These are phyloP conservation scores for Poecilia latipinna DNA, from an alignment of 2,113 vertebrate genomes.

Conservation along the genomic window DNA sequence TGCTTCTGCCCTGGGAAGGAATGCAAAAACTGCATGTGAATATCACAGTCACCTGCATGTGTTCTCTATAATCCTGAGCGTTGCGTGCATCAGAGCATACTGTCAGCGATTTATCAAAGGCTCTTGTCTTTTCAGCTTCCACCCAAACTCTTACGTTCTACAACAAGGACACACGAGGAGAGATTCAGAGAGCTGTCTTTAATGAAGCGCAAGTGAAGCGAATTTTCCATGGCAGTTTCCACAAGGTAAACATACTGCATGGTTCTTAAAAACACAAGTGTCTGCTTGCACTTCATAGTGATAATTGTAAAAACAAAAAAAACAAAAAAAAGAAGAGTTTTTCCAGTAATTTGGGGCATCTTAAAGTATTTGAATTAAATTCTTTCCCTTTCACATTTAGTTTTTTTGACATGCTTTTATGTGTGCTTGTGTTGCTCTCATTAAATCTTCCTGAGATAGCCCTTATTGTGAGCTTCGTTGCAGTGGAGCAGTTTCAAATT, in stretches of 20 bases:
- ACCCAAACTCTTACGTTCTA: slow-evolving; percentile 95
- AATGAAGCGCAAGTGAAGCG: slow-evolving; percentile 90
- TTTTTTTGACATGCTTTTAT: slow-evolving; percentile 25
- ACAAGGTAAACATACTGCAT: slow-evolving; percentile 88
- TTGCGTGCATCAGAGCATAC: slow-evolving; percentile 51
- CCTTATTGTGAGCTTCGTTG: slow-evolving; percentile 17
- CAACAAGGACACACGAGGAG: slow-evolving; percentile 94
- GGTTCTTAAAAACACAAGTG: neutral
- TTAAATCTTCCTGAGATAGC: slow-evolving; percentile 18
- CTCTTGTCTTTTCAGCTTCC: slow-evolving; percentile 83
- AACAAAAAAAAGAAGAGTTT: neutral
- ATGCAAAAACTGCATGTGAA: slow-evolving; percentile 33
- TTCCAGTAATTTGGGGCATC: slow-evolving; percentile 4
- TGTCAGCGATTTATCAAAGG: slow-evolving; percentile 62
- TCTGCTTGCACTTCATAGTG: neutral
- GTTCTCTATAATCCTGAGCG: slow-evolving; percentile 47
- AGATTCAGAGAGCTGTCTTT: slow-evolving; percentile 90
- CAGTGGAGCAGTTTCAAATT: slow-evolving; percentile 10
- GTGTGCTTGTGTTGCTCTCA: slow-evolving; percentile 17
- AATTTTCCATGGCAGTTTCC: slow-evolving; percentile 98
- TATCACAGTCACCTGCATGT: slow-evolving; percentile 52
- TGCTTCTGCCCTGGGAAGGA: slow-evolving; percentile 18
- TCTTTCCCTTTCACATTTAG: neutral
- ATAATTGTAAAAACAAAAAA: slow-evolving; percentile 22
- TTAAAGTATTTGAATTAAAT: slow-evolving; percentile 23